Base-by-base conservation (phyloP, 2,797 vertebrate genomes). In the Yasuhikotakia modesta region DNA sequence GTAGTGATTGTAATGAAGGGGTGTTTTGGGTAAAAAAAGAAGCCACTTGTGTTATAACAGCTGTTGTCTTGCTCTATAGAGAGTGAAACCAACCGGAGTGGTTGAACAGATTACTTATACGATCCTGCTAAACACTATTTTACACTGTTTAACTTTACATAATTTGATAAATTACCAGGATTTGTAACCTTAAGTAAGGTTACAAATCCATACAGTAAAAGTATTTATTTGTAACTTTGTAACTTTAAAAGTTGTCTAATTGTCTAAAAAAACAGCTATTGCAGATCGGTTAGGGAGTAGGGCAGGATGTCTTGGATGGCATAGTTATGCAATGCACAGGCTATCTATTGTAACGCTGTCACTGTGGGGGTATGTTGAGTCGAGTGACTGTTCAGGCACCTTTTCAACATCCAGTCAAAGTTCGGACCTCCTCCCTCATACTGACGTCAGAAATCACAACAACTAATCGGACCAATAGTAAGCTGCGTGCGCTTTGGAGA, bases 381-480 rank as follows among this genome's bases (percentile, higher is more conserved):
- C 45, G 50, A 73, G 48, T 21, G 27, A 27, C 8, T 52, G 5
- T 2, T 32, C 58, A 46, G 65, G 61, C 63, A 70, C 53, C 70
- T 64, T 30, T 67, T 58, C 57, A 24, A 71, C 22, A 80, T 58
- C 76, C 84, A 22, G 68, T 78, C 71, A 76, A 66, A 22, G 61
- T 64, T 70, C 46, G 57, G 66, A 79, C 30, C 76, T 39, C 64
- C 73, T 73, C 70, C 79, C 73, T 74, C 52, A 5, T 3, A 30
- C 32, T 89, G 87, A 90, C 89, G 90, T 83, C 46, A 3, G 24
- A 83, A 89, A 87, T 90, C 92, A 87, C 88, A 93, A 91, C 93
- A 91, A 91, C 87, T 72, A 17, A 53, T 83, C 67, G 85, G 89
- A 86, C 96, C 96, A 96, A 96, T 96, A 53, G 65, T 13, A 55